Evolutionary conservation across 2,888 invertebrate genomes (phyloP), one percentile per base, ranked within the genome.

Genomic region (Andrena dorsata): DNA sequence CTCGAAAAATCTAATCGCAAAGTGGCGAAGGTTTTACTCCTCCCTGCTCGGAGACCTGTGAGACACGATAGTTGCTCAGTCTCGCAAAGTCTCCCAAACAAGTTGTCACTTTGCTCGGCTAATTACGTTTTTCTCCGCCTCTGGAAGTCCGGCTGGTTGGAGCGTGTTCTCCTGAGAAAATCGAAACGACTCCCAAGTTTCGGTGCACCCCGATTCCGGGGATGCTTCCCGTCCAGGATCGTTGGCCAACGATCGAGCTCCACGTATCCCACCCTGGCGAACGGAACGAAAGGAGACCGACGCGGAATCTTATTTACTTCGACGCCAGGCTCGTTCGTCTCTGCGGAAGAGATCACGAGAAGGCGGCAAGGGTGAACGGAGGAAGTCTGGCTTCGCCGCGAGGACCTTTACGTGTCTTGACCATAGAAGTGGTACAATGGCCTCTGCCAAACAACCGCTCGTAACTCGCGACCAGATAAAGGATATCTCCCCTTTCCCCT

Each of bases 391-490:
- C 76, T 64, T 63, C 73, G 35, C 82, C 70, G 80, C 79, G 77
- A 78, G 78, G 77, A 82, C 65, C 79, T 89, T 88, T 84, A 89
- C 87, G 89, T 90, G 89, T 86, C 88, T 85, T 88, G 89, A 90
- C 89, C 89, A 64, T 89, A 80, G 84, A 88, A 81, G 64, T 71
- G 81, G 74, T 72, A 86, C 83, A 89, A 89, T 89, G 83, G 82
- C 56, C 80, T 68, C 76, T 74, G 81, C 82, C 84, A 88, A 89
- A 89, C 89, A 89, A 82, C 85, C 85, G 79, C 73, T 89, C 89
- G 89, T 89, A 90, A 87, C 89, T 90, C 78, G 86, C 75, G 82
- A 83, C 87, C 80, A 86, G 87, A 86, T 90, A 87, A 86, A 90
- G 70, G 83, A 88, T 81, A 85, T 70, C 58, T 30, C 32, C 70